Conservation (phyloP, 2,113 vertebrate species). For the Rhinopithecus roxellana region DNA sequence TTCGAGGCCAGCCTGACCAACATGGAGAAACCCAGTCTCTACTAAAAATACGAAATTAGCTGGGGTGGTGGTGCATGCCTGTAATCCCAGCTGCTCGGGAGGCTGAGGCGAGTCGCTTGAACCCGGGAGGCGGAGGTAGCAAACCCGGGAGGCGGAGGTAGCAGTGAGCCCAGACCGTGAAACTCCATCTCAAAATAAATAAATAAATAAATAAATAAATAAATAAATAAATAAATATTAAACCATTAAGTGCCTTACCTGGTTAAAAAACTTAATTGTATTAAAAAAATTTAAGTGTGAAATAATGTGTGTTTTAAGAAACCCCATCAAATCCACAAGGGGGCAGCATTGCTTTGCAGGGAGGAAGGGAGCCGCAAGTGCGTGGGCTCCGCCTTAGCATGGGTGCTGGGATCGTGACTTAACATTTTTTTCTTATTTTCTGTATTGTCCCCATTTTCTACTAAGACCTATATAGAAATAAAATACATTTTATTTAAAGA, state of each 20-base stretch:
- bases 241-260: background rate
- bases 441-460: background rate
- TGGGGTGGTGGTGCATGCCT: no score
- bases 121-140: no score
- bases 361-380: background rate
- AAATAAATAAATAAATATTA: background rate
- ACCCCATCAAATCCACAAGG: constrained; percentile 53
- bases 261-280: background rate
- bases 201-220: background rate
- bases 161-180: no score
- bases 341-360: constrained; percentile 54
- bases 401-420: background rate
- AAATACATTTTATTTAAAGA: background rate
- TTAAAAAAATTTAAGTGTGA: background rate
- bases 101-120: no score
- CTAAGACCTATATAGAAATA: background rate
- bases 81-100: no score
- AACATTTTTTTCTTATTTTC: background rate
- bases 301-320: background rate
- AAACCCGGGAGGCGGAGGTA: no score
- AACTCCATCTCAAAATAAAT: no score
- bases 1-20: no score
- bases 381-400: background rate
- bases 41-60: no score
- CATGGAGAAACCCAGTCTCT: no score